Percentiles rank a stretch among this genome's conserved stretches.
Conservation (phyloP, 1,140 invertebrate genomes). For the Halesus radiatus region DNA sequence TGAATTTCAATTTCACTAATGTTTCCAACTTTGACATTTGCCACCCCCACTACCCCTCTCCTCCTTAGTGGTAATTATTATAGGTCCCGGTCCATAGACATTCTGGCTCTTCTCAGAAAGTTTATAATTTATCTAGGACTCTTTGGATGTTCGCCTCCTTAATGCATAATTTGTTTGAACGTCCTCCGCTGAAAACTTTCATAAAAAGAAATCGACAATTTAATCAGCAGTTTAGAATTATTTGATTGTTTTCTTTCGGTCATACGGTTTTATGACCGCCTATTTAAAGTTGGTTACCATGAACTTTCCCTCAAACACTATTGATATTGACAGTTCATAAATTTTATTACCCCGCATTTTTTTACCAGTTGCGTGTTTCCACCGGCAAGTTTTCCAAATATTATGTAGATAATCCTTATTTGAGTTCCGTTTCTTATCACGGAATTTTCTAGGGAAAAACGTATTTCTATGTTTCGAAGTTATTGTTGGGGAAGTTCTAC, state of each 20-base stretch:
- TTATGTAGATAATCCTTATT: not conserved
- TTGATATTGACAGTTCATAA: conserved; percentile 35
- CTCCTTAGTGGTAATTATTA: not conserved
- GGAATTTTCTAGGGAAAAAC: not conserved
- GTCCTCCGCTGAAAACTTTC: too few species aligned
- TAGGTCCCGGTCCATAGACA: not conserved
- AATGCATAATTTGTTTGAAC: not conserved
- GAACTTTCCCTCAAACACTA: not conserved
- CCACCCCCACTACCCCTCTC: not conserved
- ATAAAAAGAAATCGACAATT: not conserved
- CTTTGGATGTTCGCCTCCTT: not conserved
- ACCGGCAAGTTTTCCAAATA: not conserved
- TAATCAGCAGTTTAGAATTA: not conserved
- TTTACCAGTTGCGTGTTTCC: conserved; percentile 9
- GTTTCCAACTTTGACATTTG: not conserved
- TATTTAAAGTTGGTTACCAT: too few species aligned
- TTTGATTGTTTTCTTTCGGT: too few species aligned
- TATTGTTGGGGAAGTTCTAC: too few species aligned
- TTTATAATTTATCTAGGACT: not conserved
- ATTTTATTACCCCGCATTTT: not conserved
- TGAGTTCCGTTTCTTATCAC: conserved; percentile 17
- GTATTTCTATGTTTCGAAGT: too few species aligned
- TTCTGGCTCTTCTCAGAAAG: not conserved
- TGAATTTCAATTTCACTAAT: not conserved
- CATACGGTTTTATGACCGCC: too few species aligned